phyloP scores from a whole-genome alignment of 2,888 invertebrate genomes.

The Chloroclysta siterata region DNA sequence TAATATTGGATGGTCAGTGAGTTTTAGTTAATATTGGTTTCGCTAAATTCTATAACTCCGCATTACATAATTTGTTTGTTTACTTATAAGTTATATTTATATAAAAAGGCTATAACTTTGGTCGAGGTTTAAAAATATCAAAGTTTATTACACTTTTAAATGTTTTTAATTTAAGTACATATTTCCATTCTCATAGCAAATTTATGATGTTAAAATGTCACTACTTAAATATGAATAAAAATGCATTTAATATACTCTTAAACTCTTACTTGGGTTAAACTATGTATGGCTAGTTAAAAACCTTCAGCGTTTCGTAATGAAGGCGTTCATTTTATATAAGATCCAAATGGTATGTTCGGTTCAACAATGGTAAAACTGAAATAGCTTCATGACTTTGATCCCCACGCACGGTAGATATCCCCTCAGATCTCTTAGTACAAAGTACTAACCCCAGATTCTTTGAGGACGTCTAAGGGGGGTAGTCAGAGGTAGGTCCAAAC shows the following conservation, averaged over 20 bases:
- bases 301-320: background rate
- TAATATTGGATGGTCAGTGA: too few species aligned
- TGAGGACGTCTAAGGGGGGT: too few species aligned
- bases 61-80: background rate
- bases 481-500: too few species aligned
- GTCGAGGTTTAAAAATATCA: background rate
- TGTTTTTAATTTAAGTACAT: background rate
- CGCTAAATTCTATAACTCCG: too few species aligned
- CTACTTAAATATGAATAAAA: background rate
- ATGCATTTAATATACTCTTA: conserved; percentile 7
- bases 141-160: background rate
- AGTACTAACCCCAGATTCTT: too few species aligned
- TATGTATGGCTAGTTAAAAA: background rate
- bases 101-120: background rate
- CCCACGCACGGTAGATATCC: too few species aligned
- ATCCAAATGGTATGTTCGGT: too few species aligned
- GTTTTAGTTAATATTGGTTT: too few species aligned
- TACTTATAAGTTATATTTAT: background rate
- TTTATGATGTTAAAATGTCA: background rate
- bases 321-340: too few species aligned
- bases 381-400: too few species aligned
- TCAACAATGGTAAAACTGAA: too few species aligned
- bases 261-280: background rate
- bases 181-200: background rate
- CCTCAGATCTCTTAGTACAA: too few species aligned